Evolutionary conservation across 2,888 invertebrate genomes (phyloP).

Genomic region (Acholoe squamosa): DNA sequence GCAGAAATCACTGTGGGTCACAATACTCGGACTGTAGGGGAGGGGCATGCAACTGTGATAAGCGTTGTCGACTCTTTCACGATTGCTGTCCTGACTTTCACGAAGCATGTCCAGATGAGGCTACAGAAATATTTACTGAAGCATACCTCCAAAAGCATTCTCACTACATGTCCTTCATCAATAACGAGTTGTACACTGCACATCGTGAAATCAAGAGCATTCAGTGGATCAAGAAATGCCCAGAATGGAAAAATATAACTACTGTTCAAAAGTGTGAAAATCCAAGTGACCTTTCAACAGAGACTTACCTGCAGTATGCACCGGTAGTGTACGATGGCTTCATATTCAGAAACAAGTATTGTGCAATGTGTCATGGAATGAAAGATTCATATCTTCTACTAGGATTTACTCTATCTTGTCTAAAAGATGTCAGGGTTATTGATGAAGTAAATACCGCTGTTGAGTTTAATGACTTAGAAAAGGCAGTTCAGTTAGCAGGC

Average conservation of each 20-base stretch:
- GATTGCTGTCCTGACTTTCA: background rate
- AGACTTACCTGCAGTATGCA: background rate
- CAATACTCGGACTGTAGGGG: too few species aligned
- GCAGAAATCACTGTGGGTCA: too few species aligned
- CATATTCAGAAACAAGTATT: slow-evolving; percentile 20
- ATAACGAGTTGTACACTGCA: background rate
- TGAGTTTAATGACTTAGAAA: background rate
- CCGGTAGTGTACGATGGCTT: background rate
- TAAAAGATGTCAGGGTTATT: background rate
- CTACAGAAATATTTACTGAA: background rate
- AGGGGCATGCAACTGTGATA: background rate
- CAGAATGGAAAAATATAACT: background rate
- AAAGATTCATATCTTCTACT: background rate
- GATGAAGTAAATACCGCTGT: background rate
- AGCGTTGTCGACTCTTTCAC: background rate
- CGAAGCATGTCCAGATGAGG: background rate
- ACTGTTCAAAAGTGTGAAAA: background rate
- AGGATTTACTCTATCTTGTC: background rate
- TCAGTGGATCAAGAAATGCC: background rate
- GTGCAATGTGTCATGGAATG: background rate
- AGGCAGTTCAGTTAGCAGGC: background rate
- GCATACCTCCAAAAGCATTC: background rate
- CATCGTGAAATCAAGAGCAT: background rate
- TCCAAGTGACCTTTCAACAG: background rate
- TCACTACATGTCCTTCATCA: background rate